These are phyloP conservation scores for Montipora foliosa DNA, from an alignment of 64 coral and sea anemone genomes.

Conservation along the genomic window DNA sequence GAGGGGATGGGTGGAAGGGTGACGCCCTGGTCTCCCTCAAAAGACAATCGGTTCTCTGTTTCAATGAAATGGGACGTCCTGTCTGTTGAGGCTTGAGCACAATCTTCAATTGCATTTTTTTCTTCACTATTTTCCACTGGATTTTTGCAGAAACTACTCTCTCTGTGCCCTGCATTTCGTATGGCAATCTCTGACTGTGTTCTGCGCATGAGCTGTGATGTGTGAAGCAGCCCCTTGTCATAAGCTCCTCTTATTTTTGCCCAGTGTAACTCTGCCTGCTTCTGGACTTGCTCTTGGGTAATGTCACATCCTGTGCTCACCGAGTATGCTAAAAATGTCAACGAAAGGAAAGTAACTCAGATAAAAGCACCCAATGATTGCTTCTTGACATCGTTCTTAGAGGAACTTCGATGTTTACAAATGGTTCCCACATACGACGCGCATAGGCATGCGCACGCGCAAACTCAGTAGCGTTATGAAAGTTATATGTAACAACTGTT, in stretches of 20 bases:
- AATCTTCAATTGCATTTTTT: neutral
- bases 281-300: neutral
- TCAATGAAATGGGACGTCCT: neutral
- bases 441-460: too few relatives aligned
- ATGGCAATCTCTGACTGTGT: neutral
- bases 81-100: neutral
- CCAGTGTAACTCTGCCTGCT: conserved; percentile 29
- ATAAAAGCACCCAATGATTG: neutral
- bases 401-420: too few relatives aligned
- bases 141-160: neutral
- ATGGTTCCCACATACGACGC: too few relatives aligned
- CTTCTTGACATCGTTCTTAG: too few relatives aligned
- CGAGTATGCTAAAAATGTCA: neutral
- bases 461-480: too few relatives aligned
- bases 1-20: neutral
- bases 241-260: neutral
- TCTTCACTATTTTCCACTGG: conserved; percentile 25
- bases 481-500: too few relatives aligned
- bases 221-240: neutral
- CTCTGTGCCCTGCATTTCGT: neutral
- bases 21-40: neutral
- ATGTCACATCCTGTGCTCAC: neutral
- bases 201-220: neutral
- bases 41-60: neutral
- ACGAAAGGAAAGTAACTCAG: neutral